Evolutionary conservation across 2,113 vertebrate species (phyloP).

Genomic region (Poeciliopsis turrubarensis): DNA sequence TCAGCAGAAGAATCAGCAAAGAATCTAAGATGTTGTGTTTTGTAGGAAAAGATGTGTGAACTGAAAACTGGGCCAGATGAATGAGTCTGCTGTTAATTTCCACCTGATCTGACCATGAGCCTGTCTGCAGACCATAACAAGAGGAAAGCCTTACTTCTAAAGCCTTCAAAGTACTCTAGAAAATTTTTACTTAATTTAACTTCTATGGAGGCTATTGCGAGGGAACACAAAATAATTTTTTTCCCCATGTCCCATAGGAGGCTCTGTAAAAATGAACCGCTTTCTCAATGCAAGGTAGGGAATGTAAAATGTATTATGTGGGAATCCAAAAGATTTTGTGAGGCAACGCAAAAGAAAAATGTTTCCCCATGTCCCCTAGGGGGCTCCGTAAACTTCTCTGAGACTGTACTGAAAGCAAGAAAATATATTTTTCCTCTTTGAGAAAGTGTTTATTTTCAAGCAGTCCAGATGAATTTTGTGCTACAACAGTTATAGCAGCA

Average conservation of each 20-base stretch:
- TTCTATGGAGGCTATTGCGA: too few species aligned
- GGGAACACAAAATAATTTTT: too few species aligned
- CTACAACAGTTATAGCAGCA: conserved; percentile 4
- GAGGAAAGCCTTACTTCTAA: conserved; percentile 21
- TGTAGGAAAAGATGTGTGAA: conserved; percentile 49
- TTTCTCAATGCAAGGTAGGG: too few species aligned
- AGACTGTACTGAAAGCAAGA: too few species aligned
- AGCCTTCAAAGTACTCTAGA: conserved; percentile 43
- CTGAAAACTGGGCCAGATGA: conserved; percentile 20
- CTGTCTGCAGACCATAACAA: conserved; percentile 36
- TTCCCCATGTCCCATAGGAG: too few species aligned
- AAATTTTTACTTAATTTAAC: background rate
- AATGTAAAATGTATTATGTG: too few species aligned
- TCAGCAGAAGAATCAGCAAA: conserved; percentile 28
- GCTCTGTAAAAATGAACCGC: too few species aligned
- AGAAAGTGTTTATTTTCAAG: conserved; percentile 44
- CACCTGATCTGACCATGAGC: conserved; percentile 57
- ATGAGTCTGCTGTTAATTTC: conserved; percentile 40
- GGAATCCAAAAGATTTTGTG: too few species aligned
- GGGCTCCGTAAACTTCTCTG: too few species aligned
- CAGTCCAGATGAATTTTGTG: conserved; percentile 25
- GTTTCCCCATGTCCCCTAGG: too few species aligned
- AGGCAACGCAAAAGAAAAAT: too few species aligned
- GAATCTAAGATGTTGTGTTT: conserved; percentile 56
- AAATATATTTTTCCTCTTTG: too few species aligned